These are phyloP conservation scores for Drosophila parthenogenetica DNA, from an alignment of 2,888 invertebrate genomes.

Conservation along the genomic window DNA sequence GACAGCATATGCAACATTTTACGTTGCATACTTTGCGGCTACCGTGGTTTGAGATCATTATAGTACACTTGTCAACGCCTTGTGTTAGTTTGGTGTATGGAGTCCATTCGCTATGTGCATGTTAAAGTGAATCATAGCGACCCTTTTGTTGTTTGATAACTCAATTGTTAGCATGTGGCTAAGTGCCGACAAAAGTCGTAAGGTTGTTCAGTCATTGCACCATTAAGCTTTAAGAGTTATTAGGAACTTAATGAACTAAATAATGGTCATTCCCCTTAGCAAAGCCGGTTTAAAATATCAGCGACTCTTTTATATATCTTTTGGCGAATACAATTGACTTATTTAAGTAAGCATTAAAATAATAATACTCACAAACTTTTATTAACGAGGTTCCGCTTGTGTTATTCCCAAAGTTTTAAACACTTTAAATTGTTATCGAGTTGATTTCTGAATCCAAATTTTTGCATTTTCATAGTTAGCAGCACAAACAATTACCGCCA, in stretches of 20 bases:
- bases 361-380: background rate
- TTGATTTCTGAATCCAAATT: background rate
- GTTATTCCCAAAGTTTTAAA: background rate
- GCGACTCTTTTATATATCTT: conserved; percentile 6
- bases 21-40: conserved; percentile 39
- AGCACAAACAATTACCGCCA: background rate
- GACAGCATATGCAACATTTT: conserved; percentile 31
- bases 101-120: conserved; percentile 6
- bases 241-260: conserved; percentile 25
- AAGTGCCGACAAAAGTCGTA: conserved; percentile 10
- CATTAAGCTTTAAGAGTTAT: conserved; percentile 24
- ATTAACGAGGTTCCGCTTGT: background rate
- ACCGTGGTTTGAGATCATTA: background rate
- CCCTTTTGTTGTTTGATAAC: background rate
- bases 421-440: background rate
- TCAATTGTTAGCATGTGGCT: conserved; percentile 7
- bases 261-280: conserved; percentile 22
- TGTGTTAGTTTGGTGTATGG: background rate
- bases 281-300: conserved; percentile 17
- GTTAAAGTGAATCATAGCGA: background rate
- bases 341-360: conserved; percentile 3
- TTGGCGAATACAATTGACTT: background rate
- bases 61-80: background rate
- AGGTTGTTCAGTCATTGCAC: conserved; percentile 31
- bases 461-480: background rate